These are phyloP conservation scores for Orussus abietinus DNA, from an alignment of 1,140 invertebrate genomes.

Conservation along the genomic window DNA sequence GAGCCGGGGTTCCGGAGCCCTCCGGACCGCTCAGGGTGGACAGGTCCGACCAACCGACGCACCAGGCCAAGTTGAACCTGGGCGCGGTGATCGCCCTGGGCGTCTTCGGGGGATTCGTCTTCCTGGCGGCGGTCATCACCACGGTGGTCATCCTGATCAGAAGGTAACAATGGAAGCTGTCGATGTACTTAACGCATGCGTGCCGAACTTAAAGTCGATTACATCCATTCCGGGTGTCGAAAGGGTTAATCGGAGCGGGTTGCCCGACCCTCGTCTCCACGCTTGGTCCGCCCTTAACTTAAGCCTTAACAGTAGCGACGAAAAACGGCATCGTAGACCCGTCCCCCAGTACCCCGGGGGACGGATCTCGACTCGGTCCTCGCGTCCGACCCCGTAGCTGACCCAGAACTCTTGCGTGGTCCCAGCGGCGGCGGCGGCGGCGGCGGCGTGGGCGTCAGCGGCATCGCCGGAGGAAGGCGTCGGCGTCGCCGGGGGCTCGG, in stretches of 20 bases:
- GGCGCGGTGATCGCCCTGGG: constrained; percentile 85
- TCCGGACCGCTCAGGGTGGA: constrained; percentile 65
- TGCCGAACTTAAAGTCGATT: no score
- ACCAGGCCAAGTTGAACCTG: constrained; percentile 74
- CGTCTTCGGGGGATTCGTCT: constrained; percentile 86
- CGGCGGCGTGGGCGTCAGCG: constrained; percentile 35
- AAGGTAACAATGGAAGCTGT: constrained; percentile 66
- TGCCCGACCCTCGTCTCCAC: no score
- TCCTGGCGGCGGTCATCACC: constrained; percentile 83
- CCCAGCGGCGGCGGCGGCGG: constrained; percentile 16
- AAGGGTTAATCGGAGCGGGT: no score
- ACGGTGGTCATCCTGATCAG: constrained; percentile 83
- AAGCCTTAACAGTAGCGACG: no score
- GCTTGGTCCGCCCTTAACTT: no score
- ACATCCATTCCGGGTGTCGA: no score
- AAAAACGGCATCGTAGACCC: no score
- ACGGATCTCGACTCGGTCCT: no score
- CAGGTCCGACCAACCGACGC: constrained; percentile 58
- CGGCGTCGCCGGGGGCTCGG: constrained; percentile 47
- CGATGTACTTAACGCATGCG: no score
- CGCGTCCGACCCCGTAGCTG: no score
- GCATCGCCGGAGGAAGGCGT: constrained; percentile 47
- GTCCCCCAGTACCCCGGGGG: no score
- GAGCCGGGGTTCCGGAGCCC: constrained; percentile 61
- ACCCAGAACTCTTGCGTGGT: no score